Evolutionary conservation across 2,113 vertebrate species (phyloP), one percentile per base, ranked within the genome.

Genomic region (Chionodraco myersi): DNA sequence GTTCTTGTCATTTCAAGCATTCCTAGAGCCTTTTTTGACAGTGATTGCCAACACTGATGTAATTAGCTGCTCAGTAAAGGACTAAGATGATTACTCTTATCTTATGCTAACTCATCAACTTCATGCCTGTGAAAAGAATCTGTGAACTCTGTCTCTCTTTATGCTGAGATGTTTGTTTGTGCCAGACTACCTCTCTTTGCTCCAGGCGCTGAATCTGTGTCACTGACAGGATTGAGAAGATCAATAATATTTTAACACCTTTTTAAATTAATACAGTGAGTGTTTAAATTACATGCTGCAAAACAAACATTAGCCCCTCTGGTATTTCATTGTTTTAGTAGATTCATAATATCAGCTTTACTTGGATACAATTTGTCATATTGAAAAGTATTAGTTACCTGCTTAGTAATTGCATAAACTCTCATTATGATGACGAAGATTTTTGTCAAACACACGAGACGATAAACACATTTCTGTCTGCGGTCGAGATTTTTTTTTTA

Each of bases 161-260:
- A 75, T 47, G 72, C 73, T 77, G 81, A 80, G 63, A 77, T 72
- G 77, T 84, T 74, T 79, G 74, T 88, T 86, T 82, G 61, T 91
- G 79, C 87, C 86, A 87, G 86, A 93, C 91, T 93, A 93, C 93
- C 92, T 93, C 90, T 87, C 52, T 88, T 86, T 66, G 47, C 65
- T 68, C 73, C 72, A 72, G 86, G 86, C 85, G 77, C 88, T 82
- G 71, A 90, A 82, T 82, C 51, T 0, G 23, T 75, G 72, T 80
- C 58, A 47, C 51, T 52, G 64, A 67, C 21, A n/a, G n/a, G 61
- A 63, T 78, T 10, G 8, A 64, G 8, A 10, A 10, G 44, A 48
- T 64, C 21, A 0, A 74, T 45, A 47, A 30, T 15, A 56, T 77
- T 86, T 74, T 72, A 26, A 60, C 63, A 70, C 63, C 47, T 67